phyloP scores from a whole-genome alignment of 2,113 vertebrate species.

The Ranitomeya imitator region DNA sequence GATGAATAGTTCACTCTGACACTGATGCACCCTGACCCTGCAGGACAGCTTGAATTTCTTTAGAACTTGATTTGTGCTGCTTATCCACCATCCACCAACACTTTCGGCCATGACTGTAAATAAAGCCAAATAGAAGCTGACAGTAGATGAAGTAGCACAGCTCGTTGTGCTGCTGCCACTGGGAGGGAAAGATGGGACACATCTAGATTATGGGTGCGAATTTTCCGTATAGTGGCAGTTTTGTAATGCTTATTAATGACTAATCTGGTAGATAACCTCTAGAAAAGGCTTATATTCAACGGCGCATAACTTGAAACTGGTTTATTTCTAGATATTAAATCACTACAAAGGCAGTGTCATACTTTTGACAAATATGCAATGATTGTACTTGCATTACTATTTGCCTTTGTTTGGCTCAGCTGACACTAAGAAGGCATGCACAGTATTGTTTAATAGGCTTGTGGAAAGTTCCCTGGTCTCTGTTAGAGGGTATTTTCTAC shows the following conservation, averaged over 20 bases:
- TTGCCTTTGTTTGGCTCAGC: not conserved
- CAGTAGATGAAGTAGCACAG: too few species aligned
- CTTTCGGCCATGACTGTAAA: too few species aligned
- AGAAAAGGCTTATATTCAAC: not conserved
- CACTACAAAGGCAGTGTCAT: conserved; percentile 21
- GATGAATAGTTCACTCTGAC: too few species aligned
- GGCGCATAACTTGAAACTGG: not conserved
- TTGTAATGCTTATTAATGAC: not conserved
- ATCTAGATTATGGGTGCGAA: not conserved
- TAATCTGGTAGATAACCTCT: not conserved
- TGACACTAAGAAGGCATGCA: not conserved
- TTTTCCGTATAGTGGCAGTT: not conserved
- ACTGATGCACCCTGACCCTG: too few species aligned
- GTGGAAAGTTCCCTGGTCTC: not conserved
- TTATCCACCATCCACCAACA: too few species aligned
- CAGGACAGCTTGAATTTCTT: too few species aligned
- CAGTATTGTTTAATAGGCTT: conserved; percentile 14
- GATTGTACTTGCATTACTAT: not conserved
- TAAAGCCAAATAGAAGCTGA: too few species aligned
- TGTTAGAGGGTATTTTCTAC: not conserved
- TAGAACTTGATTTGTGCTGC: too few species aligned
- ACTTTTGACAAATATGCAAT: conserved; percentile 20
- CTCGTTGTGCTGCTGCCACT: too few species aligned
- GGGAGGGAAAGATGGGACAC: too few species aligned
- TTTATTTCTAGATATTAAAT: not conserved